Base-by-base conservation (phyloP, 2,888 invertebrate genomes). In the Miltochrista miniata region DNA sequence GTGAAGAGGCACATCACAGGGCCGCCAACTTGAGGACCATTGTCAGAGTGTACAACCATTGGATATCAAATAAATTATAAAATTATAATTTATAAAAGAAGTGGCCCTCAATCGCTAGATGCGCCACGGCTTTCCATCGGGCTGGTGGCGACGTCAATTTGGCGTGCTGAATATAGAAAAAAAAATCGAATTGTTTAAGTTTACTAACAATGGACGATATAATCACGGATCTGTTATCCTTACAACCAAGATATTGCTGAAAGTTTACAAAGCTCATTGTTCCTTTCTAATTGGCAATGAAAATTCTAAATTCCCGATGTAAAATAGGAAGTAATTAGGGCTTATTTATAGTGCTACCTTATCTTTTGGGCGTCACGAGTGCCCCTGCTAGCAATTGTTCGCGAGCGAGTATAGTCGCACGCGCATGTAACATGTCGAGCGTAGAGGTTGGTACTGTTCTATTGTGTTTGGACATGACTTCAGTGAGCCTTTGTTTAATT, bases 321-420 rank as follows among this genome's bases (percentile, higher is more conserved):
- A 74, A 82, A 77, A 79, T 82, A 83, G 80, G 78, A 79, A 83
- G 86, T 87, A 87, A 89, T 89, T 88, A 88, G 84, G 68, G 77
- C 68, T 85, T 82, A 87, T 87, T 85, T 87, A 86, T 87, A 71
- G 82, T 68, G 76, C 79, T 78, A 76, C 81, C 81, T 88, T 87
- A 88, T 87, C 87, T 85, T 43, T 72, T 56, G 63, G 72, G 72
- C 73, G 75, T 75, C 83, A 83, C 83, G 81, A 83, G 64, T 63
- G 65, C 57, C 51, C 59, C 55, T 51, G 54, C 57, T 67, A 61
- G 68, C 72, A 75, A 79, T 81, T 81, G 81, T 81, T 79, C 61
- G 57, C 64, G 53, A 44, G 36, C 39, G 35, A 52, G 46, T 39
- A 63, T 53, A 59, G 64, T 63, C 60, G 60, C 64, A 58, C 51